Evolutionary conservation across 2,888 invertebrate species (phyloP).

Genomic region (Crossocerus cetratus): DNA sequence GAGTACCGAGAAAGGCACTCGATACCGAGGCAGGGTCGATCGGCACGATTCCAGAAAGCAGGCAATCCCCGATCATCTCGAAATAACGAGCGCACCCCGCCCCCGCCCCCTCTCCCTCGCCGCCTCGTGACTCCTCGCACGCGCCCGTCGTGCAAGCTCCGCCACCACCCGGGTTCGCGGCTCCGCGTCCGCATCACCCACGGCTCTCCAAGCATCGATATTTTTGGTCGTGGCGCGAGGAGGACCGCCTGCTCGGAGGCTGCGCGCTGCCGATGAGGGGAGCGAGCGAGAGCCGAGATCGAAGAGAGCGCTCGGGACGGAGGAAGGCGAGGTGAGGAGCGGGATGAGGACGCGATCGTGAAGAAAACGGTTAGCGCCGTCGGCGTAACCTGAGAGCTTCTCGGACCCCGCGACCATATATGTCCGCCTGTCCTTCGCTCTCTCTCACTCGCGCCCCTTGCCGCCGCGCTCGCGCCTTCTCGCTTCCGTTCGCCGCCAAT

Average conservation of each 20-base stretch:
- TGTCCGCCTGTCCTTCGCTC: slow-evolving; percentile 70
- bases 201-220: slow-evolving; percentile 58
- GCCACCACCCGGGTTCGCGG: slow-evolving; percentile 28
- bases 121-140: slow-evolving; percentile 18
- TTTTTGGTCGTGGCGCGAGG: slow-evolving; percentile 65
- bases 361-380: slow-evolving; percentile 70
- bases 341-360: slow-evolving; percentile 58
- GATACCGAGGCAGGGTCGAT: slow-evolving; percentile 55
- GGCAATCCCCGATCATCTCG: slow-evolving; percentile 71
- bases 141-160: slow-evolving; percentile 17
- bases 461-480: slow-evolving; percentile 52
- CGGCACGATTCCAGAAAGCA: slow-evolving; percentile 69
- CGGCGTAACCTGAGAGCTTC: slow-evolving; percentile 75
- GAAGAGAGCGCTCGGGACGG: slow-evolving; percentile 14
- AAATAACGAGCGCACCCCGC: slow-evolving; percentile 66
- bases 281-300: slow-evolving; percentile 10
- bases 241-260: slow-evolving; percentile 25
- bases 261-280: slow-evolving; percentile 1
- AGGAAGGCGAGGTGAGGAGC: slow-evolving; percentile 3
- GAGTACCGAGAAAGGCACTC: slow-evolving; percentile 25
- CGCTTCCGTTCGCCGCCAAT: slow-evolving; percentile 31
- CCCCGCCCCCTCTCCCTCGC: slow-evolving; percentile 27
- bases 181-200: slow-evolving; percentile 39
- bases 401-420: slow-evolving; percentile 75
- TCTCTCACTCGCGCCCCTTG: slow-evolving; percentile 65